phyloP scores from a whole-genome alignment of 2,888 invertebrate species.

The Megaustenia siamemsis region DNA sequence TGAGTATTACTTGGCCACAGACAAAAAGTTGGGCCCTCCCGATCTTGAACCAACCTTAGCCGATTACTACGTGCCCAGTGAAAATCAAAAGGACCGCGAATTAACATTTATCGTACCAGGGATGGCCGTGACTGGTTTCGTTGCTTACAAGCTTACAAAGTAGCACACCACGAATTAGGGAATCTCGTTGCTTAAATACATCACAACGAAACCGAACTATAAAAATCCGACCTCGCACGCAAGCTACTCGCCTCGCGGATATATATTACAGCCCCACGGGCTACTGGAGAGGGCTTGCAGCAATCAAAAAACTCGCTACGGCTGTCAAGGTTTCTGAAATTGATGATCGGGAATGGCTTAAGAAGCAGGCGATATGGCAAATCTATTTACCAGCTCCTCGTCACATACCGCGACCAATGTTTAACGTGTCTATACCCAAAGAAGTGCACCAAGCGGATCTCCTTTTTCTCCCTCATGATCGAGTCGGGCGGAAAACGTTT shows the following conservation, averaged over 20 bases:
- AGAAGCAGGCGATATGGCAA: slow-evolving; percentile 44
- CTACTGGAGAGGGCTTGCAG: too few relatives aligned
- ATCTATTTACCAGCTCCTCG: too few relatives aligned
- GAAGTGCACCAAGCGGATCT: slow-evolving; percentile 27
- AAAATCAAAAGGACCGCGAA: background rate
- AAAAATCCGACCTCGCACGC: too few relatives aligned
- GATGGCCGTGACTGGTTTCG: background rate
- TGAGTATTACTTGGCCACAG: background rate
- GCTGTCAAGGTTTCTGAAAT: too few relatives aligned
- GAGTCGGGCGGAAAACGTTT: background rate
- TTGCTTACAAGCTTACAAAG: slow-evolving; percentile 10
- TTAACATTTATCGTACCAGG: slow-evolving; percentile 3
- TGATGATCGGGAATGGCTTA: slow-evolving; percentile 9
- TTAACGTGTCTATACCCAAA: background rate
- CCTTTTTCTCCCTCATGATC: slow-evolving; percentile 30
- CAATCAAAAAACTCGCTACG: too few relatives aligned
- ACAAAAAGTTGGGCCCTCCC: background rate
- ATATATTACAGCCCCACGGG: background rate
- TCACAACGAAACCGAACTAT: too few relatives aligned
- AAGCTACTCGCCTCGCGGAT: background rate
- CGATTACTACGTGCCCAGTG: background rate
- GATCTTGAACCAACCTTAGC: background rate
- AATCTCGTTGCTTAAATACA: too few relatives aligned
- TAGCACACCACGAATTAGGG: too few relatives aligned
- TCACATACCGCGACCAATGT: background rate